These are phyloP conservation scores for Gymnosoma rotundatum DNA, from an alignment of 2,888 invertebrate genomes.

Conservation along the genomic window DNA sequence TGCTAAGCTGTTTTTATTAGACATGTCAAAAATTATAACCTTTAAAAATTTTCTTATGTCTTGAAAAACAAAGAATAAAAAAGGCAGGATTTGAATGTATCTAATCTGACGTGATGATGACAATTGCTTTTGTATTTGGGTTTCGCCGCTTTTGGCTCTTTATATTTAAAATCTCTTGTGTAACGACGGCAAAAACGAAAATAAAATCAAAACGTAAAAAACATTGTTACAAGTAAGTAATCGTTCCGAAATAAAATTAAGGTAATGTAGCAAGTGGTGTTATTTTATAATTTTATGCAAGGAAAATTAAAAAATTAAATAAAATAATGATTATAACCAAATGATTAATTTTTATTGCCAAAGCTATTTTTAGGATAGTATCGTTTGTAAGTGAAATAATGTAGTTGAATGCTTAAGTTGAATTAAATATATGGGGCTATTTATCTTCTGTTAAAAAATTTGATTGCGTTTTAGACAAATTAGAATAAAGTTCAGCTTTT, in stretches of 20 bases:
- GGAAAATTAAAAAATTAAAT: too few relatives aligned
- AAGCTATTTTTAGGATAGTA: too few relatives aligned
- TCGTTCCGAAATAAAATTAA: not conserved
- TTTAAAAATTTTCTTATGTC: constrained; percentile 29
- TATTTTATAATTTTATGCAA: not conserved
- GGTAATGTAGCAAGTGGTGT: not conserved
- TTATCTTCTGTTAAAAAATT: too few relatives aligned
- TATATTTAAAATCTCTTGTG: constrained; percentile 51
- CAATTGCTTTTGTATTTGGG: constrained; percentile 64
- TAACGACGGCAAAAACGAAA: constrained; percentile 8
- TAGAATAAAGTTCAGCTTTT: too few relatives aligned
- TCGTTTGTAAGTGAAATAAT: too few relatives aligned
- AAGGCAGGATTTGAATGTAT: constrained; percentile 57
- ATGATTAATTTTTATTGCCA: too few relatives aligned
- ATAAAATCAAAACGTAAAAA: constrained; percentile 14
- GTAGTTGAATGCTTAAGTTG: too few relatives aligned
- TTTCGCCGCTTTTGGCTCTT: constrained; percentile 40
- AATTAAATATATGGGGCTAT: too few relatives aligned
- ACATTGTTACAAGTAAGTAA: constrained; percentile 18
- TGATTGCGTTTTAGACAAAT: too few relatives aligned
- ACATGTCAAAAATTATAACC: constrained; percentile 55
- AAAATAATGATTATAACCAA: too few relatives aligned
- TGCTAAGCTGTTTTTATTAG: constrained; percentile 56
- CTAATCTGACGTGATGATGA: constrained; percentile 66
- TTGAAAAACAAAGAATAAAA: constrained; percentile 20